A percentile compares a stretch with the other conserved stretches of the same genome.
phyloP scores from a whole-genome alignment of 2,888 invertebrate species.

The Dolomedes plantarius region DNA sequence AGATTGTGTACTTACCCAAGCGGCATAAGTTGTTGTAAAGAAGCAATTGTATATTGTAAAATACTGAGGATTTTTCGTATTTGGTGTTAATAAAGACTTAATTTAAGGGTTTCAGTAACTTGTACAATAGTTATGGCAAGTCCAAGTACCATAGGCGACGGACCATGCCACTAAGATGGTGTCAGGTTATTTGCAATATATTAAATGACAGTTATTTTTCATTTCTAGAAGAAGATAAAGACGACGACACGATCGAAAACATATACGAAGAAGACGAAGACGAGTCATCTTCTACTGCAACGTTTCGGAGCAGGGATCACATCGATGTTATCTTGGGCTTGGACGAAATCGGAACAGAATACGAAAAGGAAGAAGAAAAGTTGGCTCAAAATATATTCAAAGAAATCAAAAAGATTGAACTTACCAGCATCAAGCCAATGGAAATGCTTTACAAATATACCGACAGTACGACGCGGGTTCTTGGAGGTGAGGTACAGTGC shows the following conservation, averaged over 20 bases:
- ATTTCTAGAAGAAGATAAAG: conserved; percentile 29
- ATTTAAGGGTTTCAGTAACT: no score
- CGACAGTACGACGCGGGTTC: conserved; percentile 91
- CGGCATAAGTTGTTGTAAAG: no score
- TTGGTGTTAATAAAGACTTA: no score
- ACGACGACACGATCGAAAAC: conserved; percentile 61
- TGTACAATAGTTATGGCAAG: no score
- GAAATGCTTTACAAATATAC: conserved; percentile 94
- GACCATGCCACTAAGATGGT: no score
- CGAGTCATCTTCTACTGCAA: conserved; percentile 81
- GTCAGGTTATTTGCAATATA: no score
- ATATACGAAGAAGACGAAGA: conserved; percentile 76
- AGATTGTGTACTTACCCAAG: no score
- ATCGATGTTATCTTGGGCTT: conserved; percentile 81
- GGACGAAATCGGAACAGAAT: conserved; percentile 80
- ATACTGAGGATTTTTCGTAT: no score
- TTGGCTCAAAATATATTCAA: conserved; percentile 81
- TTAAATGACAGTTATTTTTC: no score
- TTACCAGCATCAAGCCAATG: conserved; percentile 90
- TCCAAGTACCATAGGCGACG: no score
- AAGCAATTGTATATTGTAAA: no score
- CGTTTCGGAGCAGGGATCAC: conserved; percentile 83
- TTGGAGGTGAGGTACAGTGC: conserved; percentile 65
- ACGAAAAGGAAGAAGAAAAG: conserved; percentile 72
- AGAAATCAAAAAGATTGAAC: conserved; percentile 90